Base-by-base conservation (phyloP, 1,140 invertebrate genomes). In the Triops longicaudatus region DNA sequence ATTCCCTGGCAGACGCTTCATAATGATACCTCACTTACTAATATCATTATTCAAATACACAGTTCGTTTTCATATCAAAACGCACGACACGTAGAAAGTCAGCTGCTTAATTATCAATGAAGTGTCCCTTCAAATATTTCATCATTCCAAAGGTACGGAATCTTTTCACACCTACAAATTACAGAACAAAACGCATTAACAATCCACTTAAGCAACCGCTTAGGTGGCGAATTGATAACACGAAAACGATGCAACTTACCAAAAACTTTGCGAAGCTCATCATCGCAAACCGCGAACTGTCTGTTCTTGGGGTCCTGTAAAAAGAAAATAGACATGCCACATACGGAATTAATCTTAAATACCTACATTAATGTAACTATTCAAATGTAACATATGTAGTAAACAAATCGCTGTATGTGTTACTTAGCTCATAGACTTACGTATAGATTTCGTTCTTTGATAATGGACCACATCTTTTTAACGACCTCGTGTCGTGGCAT, bases 91-190 rank as follows among this genome's bases (percentile, higher is more conserved):
- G 14, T 63, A n/a, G 50, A 63, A 63, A 63, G 22, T 63, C 50
- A 63, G 50, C 14, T 76, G 26, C 10, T 41, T 28, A 43, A 80
- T 90, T 90, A 81, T 90, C 89, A 82, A 92, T 85, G 86, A 97
- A 96, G 85, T 97, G 94, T 79, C 91, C 89, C 85, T 96, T 95
- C 78, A 97, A 87, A 84, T 94, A 94, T 83, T 97, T 97, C 91
- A 97, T 94, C 94, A 97, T 97, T 80, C 93, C 93, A 80, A 96
- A 96, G 50, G 92, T 95, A 81, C 93, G 89, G 88, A 96, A 95
- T 79, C 93, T 90, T 83, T 95, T 94, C 0, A 92, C 90, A 26
- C 93, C 86, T 86, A 81, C 63, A 81, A 81, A 11, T 74, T 73
- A 74, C 26, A 22, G 43, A 78, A n/a, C 78, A 17, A 79, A 80